A percentile compares a stretch with the other conserved stretches of the same genome.
Conservation (phyloP, 2,888 invertebrate species). For the Scaptomyza caliginosa region DNA sequence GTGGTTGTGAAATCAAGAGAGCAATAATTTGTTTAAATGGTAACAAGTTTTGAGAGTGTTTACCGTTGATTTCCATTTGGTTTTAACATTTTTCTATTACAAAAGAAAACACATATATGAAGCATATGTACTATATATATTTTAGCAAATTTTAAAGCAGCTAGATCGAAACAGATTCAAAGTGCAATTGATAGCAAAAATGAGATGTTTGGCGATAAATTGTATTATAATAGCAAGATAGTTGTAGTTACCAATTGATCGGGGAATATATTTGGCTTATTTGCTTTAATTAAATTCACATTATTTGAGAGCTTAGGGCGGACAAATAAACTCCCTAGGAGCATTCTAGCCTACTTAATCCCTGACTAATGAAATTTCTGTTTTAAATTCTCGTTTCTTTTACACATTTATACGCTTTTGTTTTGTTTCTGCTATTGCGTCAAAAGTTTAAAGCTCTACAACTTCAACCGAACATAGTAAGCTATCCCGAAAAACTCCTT, state of each 20-base stretch:
- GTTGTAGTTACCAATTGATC: too few species aligned
- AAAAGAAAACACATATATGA: slow-evolving; percentile 61
- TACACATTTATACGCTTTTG: slow-evolving; percentile 4
- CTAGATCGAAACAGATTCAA: slow-evolving; percentile 3
- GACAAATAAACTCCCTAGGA: background rate
- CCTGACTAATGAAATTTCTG: slow-evolving; percentile 42
- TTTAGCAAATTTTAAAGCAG: slow-evolving; percentile 6
- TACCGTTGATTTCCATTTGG: slow-evolving; percentile 84
- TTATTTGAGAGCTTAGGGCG: slow-evolving; percentile 1
- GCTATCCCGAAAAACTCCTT: background rate
- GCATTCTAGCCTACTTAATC: background rate
- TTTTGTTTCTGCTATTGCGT: slow-evolving; percentile 1
- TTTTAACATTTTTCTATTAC: slow-evolving; percentile 83
- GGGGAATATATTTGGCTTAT: background rate
- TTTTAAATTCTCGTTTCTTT: slow-evolving; percentile 14
- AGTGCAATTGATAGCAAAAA: slow-evolving; percentile 36
- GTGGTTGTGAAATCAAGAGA: slow-evolving; percentile 40
- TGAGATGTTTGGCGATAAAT: slow-evolving; percentile 21
- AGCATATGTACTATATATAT: slow-evolving; percentile 13
- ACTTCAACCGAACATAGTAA: background rate
- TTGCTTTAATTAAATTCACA: background rate
- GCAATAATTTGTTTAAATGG: slow-evolving; percentile 28
- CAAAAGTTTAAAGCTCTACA: slow-evolving; percentile 34
- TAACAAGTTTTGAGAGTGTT: slow-evolving; percentile 37
- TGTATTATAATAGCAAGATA: too few species aligned